Evolutionary conservation across 2,797 vertebrate genomes (phyloP).

Genomic region (Alouatta caraya): DNA sequence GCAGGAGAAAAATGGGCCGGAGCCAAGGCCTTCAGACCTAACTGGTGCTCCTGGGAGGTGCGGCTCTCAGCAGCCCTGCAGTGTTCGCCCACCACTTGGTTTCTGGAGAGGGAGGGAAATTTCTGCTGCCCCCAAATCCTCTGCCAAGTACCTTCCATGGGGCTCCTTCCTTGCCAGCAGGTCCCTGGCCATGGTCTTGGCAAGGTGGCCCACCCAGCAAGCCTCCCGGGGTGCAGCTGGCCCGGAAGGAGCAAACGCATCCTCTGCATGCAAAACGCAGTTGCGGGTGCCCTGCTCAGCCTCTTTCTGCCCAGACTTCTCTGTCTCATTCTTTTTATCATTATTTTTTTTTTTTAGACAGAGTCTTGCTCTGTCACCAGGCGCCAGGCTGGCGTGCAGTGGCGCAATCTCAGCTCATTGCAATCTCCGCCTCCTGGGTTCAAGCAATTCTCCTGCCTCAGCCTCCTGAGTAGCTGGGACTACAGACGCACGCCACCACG

Average conservation of each 20-base stretch:
- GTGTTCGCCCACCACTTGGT: neutral
- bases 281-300: accelerated
- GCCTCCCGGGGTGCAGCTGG: neutral
- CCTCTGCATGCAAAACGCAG: accelerated
- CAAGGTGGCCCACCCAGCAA: neutral
- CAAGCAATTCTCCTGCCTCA: too few species aligned
- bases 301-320: neutral
- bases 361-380: too few species aligned
- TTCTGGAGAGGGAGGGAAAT: neutral
- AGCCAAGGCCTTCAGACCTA: neutral
- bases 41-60: neutral
- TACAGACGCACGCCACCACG: too few species aligned
- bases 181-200: too few species aligned
- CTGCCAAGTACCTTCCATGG: neutral
- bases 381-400: too few species aligned
- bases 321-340: neutral
- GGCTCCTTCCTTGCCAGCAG: neutral
- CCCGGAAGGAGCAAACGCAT: neutral
- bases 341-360: too few species aligned
- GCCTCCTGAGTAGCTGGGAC: too few species aligned
- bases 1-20: neutral
- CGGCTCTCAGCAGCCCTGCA: neutral
- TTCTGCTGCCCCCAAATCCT: neutral
- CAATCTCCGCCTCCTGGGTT: too few species aligned
- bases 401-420: too few species aligned